These are phyloP conservation scores for Erebia ligea DNA, from an alignment of 2,888 invertebrate genomes.

Conservation along the genomic window DNA sequence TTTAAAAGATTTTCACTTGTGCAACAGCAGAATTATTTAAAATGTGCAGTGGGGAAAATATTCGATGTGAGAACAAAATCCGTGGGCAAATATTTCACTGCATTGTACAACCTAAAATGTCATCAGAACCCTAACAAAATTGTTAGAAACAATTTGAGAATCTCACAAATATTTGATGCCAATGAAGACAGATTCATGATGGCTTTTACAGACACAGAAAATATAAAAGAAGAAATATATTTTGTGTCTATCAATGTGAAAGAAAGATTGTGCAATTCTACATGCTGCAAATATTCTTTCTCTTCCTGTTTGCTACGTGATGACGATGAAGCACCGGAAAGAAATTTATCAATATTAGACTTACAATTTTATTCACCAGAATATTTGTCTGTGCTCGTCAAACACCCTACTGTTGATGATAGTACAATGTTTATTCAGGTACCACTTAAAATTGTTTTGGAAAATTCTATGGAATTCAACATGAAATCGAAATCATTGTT, in stretches of 20 bases:
- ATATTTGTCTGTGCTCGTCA: conserved; percentile 87
- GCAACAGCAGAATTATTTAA: conserved; percentile 90
- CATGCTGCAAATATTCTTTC: conserved; percentile 82
- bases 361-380: conserved; percentile 90
- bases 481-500: conserved; percentile 68
- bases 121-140: conserved; percentile 57
- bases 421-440: conserved; percentile 77
- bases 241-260: conserved; percentile 78
- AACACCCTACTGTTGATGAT: conserved; percentile 75
- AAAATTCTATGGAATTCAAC: conserved; percentile 69
- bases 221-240: conserved; percentile 71
- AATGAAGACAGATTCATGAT: conserved; percentile 77
- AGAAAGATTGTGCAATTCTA: conserved; percentile 65
- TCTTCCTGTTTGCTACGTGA: conserved; percentile 69
- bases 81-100: conserved; percentile 85
- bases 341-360: conserved; percentile 81
- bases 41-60: conserved; percentile 85
- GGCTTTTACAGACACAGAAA: conserved; percentile 70
- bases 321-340: conserved; percentile 47
- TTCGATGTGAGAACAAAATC: conserved; percentile 87
- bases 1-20: conserved; percentile 90
- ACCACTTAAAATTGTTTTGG: conserved; percentile 72
- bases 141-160: conserved; percentile 58
- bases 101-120: conserved; percentile 80
- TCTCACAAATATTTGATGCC: conserved; percentile 78